Evolutionary conservation across 2,113 vertebrate genomes (phyloP), one percentile per base, ranked within the genome.

Genomic region (Carassius gibelio): DNA sequence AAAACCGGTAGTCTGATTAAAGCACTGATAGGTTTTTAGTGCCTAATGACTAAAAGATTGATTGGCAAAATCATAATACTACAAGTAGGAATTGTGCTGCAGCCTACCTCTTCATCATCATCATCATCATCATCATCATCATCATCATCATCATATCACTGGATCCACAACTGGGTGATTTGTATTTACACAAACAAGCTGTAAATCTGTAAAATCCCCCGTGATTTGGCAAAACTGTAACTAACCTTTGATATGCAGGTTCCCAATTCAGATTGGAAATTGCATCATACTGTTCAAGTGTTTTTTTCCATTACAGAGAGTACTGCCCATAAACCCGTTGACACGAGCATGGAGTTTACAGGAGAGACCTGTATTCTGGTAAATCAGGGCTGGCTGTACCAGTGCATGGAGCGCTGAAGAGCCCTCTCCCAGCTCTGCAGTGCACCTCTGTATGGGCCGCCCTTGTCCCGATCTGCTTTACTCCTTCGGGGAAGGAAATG

Each of bases 341-440:
- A 57, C 17, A 57, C 19, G 74, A 26, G 30, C 13, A 77, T 42
- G 38, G 17, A 77, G 50, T 57, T 78, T 38, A 36, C 34, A 62
- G 36, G 14, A 30, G n/a, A 45, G 45, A 21, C 45, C 11, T 74
- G 68, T 52, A 21, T 21, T 48, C 4, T 36, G 30, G 21, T 42
- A 26, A 15, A 80, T 92, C 93, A 95, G 0, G 81, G 78, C 75
- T 93, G 92, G 86, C 77, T 95, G 90, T 99, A 98, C 97, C 96
- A 97, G 75, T 96, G 91, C 93, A 96, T 95, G 57, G 96, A 98
- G 82, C 93, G 91, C 8, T 90, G 92, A 72, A 96, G 93, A 0
- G 97, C 98, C 86, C 93, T 92, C 62, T 97, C 95, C 98, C 98
- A 99, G 85, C 92, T 95, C 86, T 95, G 94, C 90, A 99, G 93